Conservation (phyloP, 2,797 vertebrate species). For the Taeniopygia guttata region DNA sequence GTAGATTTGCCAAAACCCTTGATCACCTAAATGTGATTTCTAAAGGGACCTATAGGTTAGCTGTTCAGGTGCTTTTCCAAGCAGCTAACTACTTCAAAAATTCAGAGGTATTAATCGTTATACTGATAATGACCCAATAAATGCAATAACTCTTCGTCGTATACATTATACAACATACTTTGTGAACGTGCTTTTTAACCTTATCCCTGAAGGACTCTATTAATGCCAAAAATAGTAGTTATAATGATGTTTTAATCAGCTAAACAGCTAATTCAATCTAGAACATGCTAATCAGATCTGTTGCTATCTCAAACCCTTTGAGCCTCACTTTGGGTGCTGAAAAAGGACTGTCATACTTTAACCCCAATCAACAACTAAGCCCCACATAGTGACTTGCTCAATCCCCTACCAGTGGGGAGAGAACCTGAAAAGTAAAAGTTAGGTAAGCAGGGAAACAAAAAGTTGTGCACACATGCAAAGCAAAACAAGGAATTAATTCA, state of each 20-base stretch:
- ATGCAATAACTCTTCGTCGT: neutral
- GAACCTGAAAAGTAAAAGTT: neutral
- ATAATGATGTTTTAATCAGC: neutral
- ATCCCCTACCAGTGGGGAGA: neutral
- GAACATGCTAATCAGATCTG: neutral
- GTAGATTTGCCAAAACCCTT: neutral
- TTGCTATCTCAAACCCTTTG: neutral
- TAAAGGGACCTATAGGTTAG: neutral
- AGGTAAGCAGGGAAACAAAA: neutral
- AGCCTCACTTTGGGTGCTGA: neutral
- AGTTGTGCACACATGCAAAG: neutral
- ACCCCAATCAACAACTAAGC: neutral
- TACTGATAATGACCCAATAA: neutral
- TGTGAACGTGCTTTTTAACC: neutral
- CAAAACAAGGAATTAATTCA: neutral
- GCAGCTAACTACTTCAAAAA: neutral
- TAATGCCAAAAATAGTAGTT: neutral
- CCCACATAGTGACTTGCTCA: neutral
- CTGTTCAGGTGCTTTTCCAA: neutral
- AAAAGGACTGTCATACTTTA: neutral
- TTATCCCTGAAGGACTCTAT: neutral
- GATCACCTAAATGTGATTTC: neutral
- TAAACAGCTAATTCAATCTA: neutral
- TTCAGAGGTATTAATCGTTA: neutral
- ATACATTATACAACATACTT: neutral